Evolutionary conservation across 2,797 vertebrate genomes (phyloP), one percentile per base, ranked within the genome.

Genomic region (Dermochelys coriacea): DNA sequence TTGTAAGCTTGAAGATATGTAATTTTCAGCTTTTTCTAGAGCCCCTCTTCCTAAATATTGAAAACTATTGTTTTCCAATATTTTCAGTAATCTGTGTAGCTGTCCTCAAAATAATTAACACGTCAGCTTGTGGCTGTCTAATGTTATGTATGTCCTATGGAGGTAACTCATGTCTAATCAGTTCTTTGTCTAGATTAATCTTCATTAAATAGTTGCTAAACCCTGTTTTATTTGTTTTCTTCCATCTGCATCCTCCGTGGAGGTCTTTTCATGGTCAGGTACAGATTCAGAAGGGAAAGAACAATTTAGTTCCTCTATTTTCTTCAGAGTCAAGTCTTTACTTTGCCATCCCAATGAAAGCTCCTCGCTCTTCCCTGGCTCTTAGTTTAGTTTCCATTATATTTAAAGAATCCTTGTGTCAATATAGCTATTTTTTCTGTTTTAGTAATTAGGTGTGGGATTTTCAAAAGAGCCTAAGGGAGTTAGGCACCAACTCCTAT

Each of bases 21-120:
- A 97, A 94, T 97, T 98, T 97, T 97, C 97, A 97, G 97, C 97
- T 87, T 95, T 90, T 91, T 74, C 83, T 55, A 95, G 93, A 71
- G 12, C 11, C 37, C 45, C 47, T 94, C 94, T 96, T 93, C 93
- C 89, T 94, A 95, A 93, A 93, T 97, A 97, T 89, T 97, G 96
- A 93, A 96, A 92, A 82, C 96, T 88, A 86, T 81, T 41, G 55
- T 86, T 83, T 80, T 81, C 88, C 82, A 91, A 37, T 89, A 94
- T 97, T 94, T 91, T 90, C 89, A 84, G 85, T 55, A 90, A 96
- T 93, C 93, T 88, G 49, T 64, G 89, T 59, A 95, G 97, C 64
- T 93, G 96, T 93, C 97, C 94, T 84, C 51, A 94, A 95, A 96
- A 90, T 91, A 96, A 97, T 97, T 89, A 90, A 59, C n/a, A 88